Percentiles rank a stretch among this genome's conserved stretches.
Conservation (phyloP, 2,888 invertebrate species). For the Nephrotoma guestfalica region DNA sequence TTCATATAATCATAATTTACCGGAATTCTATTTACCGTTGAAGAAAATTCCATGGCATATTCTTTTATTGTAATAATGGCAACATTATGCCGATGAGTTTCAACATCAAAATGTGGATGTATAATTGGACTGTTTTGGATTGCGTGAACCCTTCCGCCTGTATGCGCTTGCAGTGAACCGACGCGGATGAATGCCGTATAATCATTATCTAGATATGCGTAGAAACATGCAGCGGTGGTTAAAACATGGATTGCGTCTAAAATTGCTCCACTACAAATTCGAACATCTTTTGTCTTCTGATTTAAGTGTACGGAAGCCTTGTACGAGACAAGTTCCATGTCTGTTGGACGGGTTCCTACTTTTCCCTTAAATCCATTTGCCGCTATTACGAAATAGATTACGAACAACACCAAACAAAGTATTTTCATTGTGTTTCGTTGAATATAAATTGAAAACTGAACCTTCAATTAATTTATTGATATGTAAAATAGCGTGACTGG, state of each 20-base stretch:
- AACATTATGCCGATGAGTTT: neutral
- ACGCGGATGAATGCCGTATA: neutral
- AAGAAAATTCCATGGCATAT: neutral
- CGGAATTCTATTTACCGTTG: neutral
- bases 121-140: neutral
- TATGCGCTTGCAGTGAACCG: neutral
- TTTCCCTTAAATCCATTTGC: neutral
- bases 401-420: neutral
- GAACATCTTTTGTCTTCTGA: neutral
- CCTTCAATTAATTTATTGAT: too few species aligned
- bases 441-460: neutral
- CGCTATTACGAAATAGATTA: neutral
- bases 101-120: neutral
- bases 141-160: neutral
- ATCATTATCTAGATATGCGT: neutral
- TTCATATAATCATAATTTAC: neutral
- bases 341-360: neutral
- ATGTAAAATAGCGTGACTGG: too few species aligned
- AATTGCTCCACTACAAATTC: neutral
- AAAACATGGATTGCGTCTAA: neutral
- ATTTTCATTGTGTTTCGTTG: neutral
- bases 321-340: neutral
- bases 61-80: neutral
- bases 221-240: neutral
- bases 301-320: neutral